These are phyloP conservation scores for Drosophila macrospina DNA, from an alignment of 2,888 invertebrate species.

Conservation along the genomic window DNA sequence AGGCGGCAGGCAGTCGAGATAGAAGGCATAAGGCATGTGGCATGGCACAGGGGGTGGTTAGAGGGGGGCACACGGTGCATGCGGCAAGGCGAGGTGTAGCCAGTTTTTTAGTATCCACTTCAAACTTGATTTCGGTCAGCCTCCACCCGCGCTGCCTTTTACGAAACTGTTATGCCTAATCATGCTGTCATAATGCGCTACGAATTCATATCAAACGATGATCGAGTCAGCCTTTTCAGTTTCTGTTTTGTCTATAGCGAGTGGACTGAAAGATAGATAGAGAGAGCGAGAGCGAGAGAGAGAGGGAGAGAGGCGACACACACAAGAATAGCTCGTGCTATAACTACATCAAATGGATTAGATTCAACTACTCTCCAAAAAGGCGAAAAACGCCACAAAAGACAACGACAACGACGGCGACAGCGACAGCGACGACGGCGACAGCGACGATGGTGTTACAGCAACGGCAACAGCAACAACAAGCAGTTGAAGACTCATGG, in stretches of 20 bases:
- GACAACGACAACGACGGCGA: constrained; percentile 57
- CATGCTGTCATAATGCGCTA: constrained; percentile 85
- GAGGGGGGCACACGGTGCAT: constrained; percentile 2
- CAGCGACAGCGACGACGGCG: too few relatives aligned
- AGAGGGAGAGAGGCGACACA: constrained; percentile 48
- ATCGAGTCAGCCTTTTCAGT: constrained; percentile 71
- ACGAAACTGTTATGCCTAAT: constrained; percentile 84
- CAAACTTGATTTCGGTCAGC: constrained; percentile 78
- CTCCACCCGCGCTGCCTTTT: constrained; percentile 74
- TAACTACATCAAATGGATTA: constrained; percentile 83
- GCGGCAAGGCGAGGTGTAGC: constrained; percentile 33
- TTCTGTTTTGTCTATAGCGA: constrained; percentile 48
- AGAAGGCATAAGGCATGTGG: constrained; percentile 2
- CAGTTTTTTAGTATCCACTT: constrained; percentile 68
- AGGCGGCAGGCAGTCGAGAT: constrained; percentile 13
- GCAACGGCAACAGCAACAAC: constrained; percentile 34
- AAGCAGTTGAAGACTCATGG: constrained; percentile 51
- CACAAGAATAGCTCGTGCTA: constrained; percentile 84
- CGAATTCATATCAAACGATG: constrained; percentile 82
- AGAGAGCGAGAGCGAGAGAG: background rate
- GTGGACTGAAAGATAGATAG: constrained; percentile 10
- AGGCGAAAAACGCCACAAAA: constrained; percentile 78
- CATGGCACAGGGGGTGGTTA: constrained; percentile 10
- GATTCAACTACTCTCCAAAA: constrained; percentile 80
- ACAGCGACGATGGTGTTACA: constrained; percentile 49